Conservation (phyloP, 2,797 vertebrate species). For the Jordanella pulchra region DNA sequence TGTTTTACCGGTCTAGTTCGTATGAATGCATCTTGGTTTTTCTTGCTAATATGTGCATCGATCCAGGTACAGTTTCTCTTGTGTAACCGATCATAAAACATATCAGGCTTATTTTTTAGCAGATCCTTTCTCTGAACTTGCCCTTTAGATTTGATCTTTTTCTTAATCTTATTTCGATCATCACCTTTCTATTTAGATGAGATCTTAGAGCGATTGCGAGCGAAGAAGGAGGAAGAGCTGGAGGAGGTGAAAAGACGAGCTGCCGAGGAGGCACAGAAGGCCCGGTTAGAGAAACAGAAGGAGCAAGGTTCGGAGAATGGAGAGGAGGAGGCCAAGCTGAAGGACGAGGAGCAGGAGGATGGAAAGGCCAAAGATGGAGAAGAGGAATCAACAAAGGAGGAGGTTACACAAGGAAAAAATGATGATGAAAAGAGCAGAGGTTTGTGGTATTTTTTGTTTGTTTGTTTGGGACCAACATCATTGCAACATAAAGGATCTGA, state of each 20-base stretch:
- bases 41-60: neutral
- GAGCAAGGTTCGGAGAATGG: slow-evolving; percentile 63
- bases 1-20: no score
- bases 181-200: slow-evolving; percentile 81
- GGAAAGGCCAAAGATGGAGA: slow-evolving; percentile 54
- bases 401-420: slow-evolving; percentile 37
- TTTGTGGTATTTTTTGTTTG: no score
- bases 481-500: neutral
- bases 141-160: slow-evolving; percentile 1
- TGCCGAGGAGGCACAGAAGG: slow-evolving; percentile 84
- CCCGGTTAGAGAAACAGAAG: slow-evolving; percentile 75
- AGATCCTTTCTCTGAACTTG: neutral
- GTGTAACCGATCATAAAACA: neutral
- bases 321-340: slow-evolving; percentile 60
- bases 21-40: neutral
- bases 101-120: neutral
- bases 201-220: slow-evolving; percentile 88
- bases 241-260: slow-evolving; percentile 84
- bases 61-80: neutral
- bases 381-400: slow-evolving; percentile 62
- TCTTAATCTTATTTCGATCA: neutral
- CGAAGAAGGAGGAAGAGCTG: slow-evolving; percentile 87
- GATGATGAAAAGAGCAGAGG: slow-evolving; percentile 71
- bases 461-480: slow-evolving; percentile 57
- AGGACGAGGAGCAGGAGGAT: slow-evolving; percentile 54